phyloP scores from a whole-genome alignment of 2,113 vertebrate species.

The Sigmodon hispidus region DNA sequence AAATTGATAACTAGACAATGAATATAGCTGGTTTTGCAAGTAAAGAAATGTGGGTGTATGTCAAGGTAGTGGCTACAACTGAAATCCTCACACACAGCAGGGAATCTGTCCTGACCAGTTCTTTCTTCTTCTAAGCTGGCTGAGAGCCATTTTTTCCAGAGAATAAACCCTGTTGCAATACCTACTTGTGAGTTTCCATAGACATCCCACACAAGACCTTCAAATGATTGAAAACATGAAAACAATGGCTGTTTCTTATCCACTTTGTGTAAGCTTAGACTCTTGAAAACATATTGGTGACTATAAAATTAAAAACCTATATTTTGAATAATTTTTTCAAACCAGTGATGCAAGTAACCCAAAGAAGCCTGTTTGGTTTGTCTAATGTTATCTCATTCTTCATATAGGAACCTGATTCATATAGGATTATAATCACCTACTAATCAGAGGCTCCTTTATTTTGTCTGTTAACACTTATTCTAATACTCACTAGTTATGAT shows the following conservation, averaged over 20 bases:
- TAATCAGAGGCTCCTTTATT: background rate
- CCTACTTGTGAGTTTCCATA: constrained; percentile 34
- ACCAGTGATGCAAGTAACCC: background rate
- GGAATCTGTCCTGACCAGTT: constrained; percentile 51
- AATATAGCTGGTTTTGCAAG: constrained; percentile 81
- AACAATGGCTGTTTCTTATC: background rate
- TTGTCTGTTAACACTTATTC: background rate
- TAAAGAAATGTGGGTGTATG: constrained; percentile 71
- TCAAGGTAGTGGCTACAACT: constrained; percentile 81
- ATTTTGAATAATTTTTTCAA: constrained; percentile 22
- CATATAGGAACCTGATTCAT: background rate
- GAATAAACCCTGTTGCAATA: constrained; percentile 62
- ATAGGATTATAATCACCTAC: background rate
- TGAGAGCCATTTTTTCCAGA: constrained; percentile 74
- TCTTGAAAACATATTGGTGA: constrained; percentile 12
- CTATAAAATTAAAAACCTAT: constrained; percentile 3
- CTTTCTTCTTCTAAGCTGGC: constrained; percentile 62
- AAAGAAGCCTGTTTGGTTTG: background rate
- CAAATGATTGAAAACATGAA: background rate
- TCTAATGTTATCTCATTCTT: background rate
- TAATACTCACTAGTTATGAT: background rate
- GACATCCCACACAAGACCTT: constrained; percentile 60
- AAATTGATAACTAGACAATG: constrained; percentile 78
- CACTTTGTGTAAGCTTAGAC: background rate
- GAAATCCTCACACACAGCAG: constrained; percentile 73